Percentiles rank a stretch among this genome's conserved stretches.
phyloP scores from a whole-genome alignment of 2,113 vertebrate species.

The Turnix velox region DNA sequence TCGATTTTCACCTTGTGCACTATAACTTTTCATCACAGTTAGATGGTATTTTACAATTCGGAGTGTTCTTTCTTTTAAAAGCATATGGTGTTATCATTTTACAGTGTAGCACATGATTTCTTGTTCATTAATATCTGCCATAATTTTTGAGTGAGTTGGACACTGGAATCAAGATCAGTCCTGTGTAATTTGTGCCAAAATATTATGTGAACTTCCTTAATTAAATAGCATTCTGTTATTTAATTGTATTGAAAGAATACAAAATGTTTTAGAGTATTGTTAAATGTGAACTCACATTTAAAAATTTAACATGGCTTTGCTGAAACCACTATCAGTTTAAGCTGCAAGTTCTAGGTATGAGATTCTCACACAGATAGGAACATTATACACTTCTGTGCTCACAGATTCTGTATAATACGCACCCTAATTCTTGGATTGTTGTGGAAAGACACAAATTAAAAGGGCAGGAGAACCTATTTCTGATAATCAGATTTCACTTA shows the following conservation, averaged over 20 bases:
- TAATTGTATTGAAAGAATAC: neutral
- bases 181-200: neutral
- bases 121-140: neutral
- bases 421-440: neutral
- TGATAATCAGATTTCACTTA: neutral
- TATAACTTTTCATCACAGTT: neutral
- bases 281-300: neutral
- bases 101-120: neutral
- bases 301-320: neutral
- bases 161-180: neutral
- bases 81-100: neutral
- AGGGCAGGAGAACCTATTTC: neutral
- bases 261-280: neutral
- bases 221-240: neutral
- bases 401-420: neutral
- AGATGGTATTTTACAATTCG: neutral
- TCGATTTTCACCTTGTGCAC: neutral
- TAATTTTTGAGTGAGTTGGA: neutral
- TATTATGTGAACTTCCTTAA: neutral
- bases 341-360: neutral
- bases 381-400: accelerated
- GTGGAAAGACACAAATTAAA: neutral
- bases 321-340: neutral
- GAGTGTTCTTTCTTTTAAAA: neutral
- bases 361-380: neutral